phyloP scores from a whole-genome alignment of 2,113 vertebrate genomes.

The Chloropsis hardwickii region DNA sequence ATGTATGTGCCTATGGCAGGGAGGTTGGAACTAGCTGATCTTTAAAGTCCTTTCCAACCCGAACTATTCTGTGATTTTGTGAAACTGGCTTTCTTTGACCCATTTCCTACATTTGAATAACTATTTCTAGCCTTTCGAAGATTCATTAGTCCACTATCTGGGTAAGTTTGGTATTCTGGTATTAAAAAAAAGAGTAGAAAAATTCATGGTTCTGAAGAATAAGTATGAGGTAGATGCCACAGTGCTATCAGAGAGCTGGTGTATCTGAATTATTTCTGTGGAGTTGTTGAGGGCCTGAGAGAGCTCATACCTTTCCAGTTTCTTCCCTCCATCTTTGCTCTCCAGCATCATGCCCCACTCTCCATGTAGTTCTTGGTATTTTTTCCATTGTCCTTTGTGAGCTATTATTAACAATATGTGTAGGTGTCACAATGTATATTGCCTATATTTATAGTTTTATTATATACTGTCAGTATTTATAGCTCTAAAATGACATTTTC shows the following conservation, averaged over 20 bases:
- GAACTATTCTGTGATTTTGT: background rate
- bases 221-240: background rate
- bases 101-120: background rate
- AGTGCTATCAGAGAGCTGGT: background rate
- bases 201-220: background rate
- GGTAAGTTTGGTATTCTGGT: background rate
- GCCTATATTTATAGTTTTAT: constrained; percentile 53
- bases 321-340: background rate
- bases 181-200: background rate
- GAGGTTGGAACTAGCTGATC: background rate
- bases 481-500: constrained; percentile 1
- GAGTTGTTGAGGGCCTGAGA: background rate
- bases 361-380: background rate
- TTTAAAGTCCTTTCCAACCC: background rate
- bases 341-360: background rate
- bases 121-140: background rate
- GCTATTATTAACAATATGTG: constrained; percentile 36
- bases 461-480: constrained; percentile 49
- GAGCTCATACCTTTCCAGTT: background rate
- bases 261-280: background rate
- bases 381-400: constrained; percentile 41
- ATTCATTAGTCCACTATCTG: background rate
- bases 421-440: constrained; percentile 43
- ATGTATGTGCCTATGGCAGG: background rate
- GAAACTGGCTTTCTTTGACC: background rate